phyloP scores from a whole-genome alignment of 2,888 invertebrate genomes.

The Spodoptera littoralis region DNA sequence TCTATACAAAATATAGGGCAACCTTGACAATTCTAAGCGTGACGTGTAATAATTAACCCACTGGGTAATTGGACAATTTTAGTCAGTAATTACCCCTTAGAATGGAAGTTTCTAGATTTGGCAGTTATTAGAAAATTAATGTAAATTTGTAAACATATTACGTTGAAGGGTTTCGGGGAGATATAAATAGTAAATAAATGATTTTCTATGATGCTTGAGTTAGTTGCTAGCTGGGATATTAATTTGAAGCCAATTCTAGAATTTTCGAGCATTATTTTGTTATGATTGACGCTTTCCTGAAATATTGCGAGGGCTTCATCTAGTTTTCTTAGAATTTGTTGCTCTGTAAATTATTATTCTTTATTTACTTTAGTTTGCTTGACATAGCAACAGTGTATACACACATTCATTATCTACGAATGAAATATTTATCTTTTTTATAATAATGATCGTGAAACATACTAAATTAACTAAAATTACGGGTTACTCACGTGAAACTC shows the following conservation, averaged over 20 bases:
- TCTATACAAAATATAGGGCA: conserved; percentile 20
- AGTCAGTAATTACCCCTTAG: conserved; percentile 33
- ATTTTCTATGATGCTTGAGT: conserved; percentile 4
- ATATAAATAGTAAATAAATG: conserved; percentile 9
- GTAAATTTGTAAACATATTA: conserved; percentile 15
- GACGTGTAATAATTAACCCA: conserved; percentile 43
- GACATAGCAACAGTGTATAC: too few relatives aligned
- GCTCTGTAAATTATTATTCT: not conserved
- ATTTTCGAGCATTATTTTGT: too few relatives aligned
- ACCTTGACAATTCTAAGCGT: conserved; percentile 26
- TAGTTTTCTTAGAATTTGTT: too few relatives aligned
- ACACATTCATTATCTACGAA: too few relatives aligned
- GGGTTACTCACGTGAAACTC: too few relatives aligned
- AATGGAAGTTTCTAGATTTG: conserved; percentile 34
- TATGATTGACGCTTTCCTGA: too few relatives aligned
- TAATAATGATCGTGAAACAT: too few relatives aligned
- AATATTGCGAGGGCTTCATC: too few relatives aligned
- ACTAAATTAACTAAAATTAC: too few relatives aligned
- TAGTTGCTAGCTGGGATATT: not conserved
- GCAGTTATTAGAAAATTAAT: conserved; percentile 14
- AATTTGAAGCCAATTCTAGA: too few relatives aligned
- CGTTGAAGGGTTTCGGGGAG: not conserved
- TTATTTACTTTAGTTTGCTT: not conserved
- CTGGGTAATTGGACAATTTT: conserved; percentile 33
- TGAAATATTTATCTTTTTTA: too few relatives aligned